Evolutionary conservation across 2,113 vertebrate species (phyloP), one percentile per base, ranked within the genome.

Genomic region (Datnioides undecimradiatus): DNA sequence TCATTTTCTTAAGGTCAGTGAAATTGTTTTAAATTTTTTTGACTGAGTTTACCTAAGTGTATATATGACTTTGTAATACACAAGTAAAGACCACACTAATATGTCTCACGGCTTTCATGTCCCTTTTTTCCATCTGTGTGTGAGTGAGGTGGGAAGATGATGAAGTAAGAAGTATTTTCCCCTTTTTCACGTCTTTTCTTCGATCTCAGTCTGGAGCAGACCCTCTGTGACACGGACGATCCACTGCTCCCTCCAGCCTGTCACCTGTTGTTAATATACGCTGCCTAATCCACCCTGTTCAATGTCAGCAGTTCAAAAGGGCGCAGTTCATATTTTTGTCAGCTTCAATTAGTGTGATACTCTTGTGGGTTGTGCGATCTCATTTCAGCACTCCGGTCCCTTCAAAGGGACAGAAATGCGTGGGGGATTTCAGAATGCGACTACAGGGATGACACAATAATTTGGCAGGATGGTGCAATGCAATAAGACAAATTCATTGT

Each of bases 221-320:
- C 45, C 51, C 90, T 91, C 82, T 68, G 78, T 85, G 45, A 87
- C 68, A 65, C 0, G 75, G 66, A 83, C 45, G 21, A 33, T 76
- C 78, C 67, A 80, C 63, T 40, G 80, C 87, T 89, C 76, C 84
- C 86, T 43, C 25, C 86, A 85, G 87, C 79, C 82, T 79, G 91
- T 96, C 97, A 96, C 95, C 96, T 97, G 96, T 96, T 97, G 94
- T 96, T 96, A 96, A 97, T 97, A 96, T 96, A 92, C 89, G 21
- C 93, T 86, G 88, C 49, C 93, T 97, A 97, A 97, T 97, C 96
- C 95, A 82, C 92, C 87, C 96, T 95, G 96, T 90, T 93, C 95
- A 95, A 92, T 96, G 95, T 97, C 96, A 97, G 96, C 95, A 90
- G 96, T 96, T 97, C 95, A 96, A 95, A 96, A 96, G 96, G 96